Evolutionary conservation across 2,797 vertebrate genomes (phyloP), one percentile per base, ranked within the genome.

Genomic region (Taeniopygia guttata): DNA sequence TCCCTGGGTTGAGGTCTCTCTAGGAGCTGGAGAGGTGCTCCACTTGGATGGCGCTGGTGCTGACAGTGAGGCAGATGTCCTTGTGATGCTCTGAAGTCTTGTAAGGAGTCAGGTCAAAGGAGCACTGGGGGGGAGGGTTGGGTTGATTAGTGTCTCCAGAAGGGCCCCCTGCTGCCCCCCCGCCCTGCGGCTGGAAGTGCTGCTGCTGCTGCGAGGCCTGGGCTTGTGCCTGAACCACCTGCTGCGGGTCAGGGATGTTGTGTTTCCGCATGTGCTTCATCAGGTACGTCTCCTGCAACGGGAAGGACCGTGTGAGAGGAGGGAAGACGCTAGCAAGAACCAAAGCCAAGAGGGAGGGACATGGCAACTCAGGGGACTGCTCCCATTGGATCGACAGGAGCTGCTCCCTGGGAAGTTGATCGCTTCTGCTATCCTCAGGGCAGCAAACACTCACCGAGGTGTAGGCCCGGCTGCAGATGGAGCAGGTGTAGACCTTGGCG

Each of bases 181-280:
- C 97, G 1, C 96, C 98, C 88, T 98, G 98, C 2, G 97, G 96
- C 82, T 98, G 97, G 97, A 97, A 98, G 97, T 96, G 97, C 96
- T 97, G 98, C 96, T 97, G 98, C 95, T 97, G 97, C 85, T 98
- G 98, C 0, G 97, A 97, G 5, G 97, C 97, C 2, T 98, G 97
- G 3, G 97, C 97, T 4, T 97, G 97, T 0, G 98, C 87, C 46
- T 98, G 98, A 1, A 97, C 97, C 16, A 98, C 97, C 96, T 98
- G 98, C 79, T 98, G 97, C 95, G 98, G 98, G 95, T 99, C 99
- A 83, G 99, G 99, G 97, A 98, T 98, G 97, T 99, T 99, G 98
- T 99, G 99, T 99, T 99, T 99, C 97, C 98, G 98, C 99, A 99
- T 99, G 97, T 99, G 99, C 98, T 99, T 99, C 98, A 99, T 99